Percentiles rank a stretch among this genome's conserved stretches.
phyloP scores from a whole-genome alignment of 2,888 invertebrate genomes.

The Cosmopolites sordidus region DNA sequence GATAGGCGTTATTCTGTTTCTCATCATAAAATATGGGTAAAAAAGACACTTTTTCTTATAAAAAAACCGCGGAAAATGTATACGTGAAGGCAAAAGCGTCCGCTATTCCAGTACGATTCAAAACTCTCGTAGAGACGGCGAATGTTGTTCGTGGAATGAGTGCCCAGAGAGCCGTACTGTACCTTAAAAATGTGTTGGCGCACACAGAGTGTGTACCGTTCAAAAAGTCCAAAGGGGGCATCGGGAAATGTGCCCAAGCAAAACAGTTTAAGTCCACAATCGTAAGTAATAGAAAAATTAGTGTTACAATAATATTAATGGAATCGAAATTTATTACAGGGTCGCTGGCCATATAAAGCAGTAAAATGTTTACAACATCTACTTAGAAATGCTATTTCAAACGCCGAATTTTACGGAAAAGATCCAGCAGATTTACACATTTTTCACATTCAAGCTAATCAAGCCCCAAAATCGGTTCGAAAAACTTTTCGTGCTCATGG shows the following conservation, averaged over 20 bases:
- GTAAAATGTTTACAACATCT: conserved; percentile 74
- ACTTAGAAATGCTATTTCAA: conserved; percentile 75
- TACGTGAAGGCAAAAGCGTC: conserved; percentile 65
- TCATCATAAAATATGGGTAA: too few species aligned
- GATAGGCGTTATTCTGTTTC: too few species aligned
- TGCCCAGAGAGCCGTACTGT: conserved; percentile 65
- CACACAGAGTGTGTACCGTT: conserved; percentile 80
- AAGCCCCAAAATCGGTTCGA: conserved; percentile 72
- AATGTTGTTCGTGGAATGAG: conserved; percentile 72
- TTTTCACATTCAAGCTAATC: conserved; percentile 76
- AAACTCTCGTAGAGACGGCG: conserved; percentile 78
- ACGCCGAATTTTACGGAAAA: conserved; percentile 73
- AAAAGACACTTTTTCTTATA: conserved; percentile 19
- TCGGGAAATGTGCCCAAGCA: conserved; percentile 74
- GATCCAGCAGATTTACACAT: conserved; percentile 75
- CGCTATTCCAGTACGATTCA: conserved; percentile 74
- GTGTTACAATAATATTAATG: too few species aligned
- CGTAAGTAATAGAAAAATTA: conserved; percentile 42
- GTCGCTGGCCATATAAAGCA: conserved; percentile 80
- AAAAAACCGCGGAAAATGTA: conserved; percentile 54
- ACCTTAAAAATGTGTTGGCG: conserved; percentile 69
- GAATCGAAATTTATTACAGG: conserved; percentile 31
- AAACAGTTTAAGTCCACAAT: conserved; percentile 68
- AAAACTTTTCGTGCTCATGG: conserved; percentile 83
- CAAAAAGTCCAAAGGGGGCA: conserved; percentile 69